Conservation (phyloP, 2,888 invertebrate species). For the Gerris lacustris region DNA sequence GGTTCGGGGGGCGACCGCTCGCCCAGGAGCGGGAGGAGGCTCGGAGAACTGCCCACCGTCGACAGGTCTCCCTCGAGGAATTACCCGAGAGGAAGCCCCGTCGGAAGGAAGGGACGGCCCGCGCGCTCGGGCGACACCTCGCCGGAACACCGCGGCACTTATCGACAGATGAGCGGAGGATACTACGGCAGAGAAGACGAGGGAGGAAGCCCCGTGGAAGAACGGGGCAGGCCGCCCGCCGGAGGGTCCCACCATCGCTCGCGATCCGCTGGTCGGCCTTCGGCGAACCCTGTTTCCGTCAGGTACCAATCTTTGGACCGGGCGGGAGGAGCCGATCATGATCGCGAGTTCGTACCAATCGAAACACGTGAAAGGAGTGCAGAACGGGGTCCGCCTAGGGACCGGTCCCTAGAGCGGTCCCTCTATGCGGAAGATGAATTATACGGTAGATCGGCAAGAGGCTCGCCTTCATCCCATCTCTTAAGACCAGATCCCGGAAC, state of each 20-base stretch:
- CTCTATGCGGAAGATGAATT: slow-evolving; percentile 59
- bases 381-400: slow-evolving; percentile 47
- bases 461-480: slow-evolving; percentile 55
- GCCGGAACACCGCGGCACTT: slow-evolving; percentile 41
- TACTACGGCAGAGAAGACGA: slow-evolving; percentile 54
- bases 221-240: slow-evolving; percentile 68
- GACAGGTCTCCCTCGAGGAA: slow-evolving; percentile 78
- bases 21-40: slow-evolving; percentile 50
- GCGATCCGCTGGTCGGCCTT: slow-evolving; percentile 60
- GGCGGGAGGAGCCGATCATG: slow-evolving; percentile 43
- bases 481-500: slow-evolving; percentile 45
- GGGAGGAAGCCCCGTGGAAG: slow-evolving; percentile 71
- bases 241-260: slow-evolving; percentile 62
- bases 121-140: slow-evolving; percentile 48
- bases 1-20: slow-evolving; percentile 53
- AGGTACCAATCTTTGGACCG: slow-evolving; percentile 60
- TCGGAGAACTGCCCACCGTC: slow-evolving; percentile 66
- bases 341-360: slow-evolving; percentile 77
- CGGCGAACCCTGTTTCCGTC: slow-evolving; percentile 38
- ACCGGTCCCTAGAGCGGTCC: slow-evolving; percentile 53
- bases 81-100: slow-evolving; percentile 44
- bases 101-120: slow-evolving; percentile 30
- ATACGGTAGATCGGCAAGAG: slow-evolving; percentile 54
- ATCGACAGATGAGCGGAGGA: slow-evolving; percentile 35
- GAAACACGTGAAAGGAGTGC: slow-evolving; percentile 57